phyloP scores from a whole-genome alignment of 2,113 vertebrate species.

The Pedetes capensis region DNA sequence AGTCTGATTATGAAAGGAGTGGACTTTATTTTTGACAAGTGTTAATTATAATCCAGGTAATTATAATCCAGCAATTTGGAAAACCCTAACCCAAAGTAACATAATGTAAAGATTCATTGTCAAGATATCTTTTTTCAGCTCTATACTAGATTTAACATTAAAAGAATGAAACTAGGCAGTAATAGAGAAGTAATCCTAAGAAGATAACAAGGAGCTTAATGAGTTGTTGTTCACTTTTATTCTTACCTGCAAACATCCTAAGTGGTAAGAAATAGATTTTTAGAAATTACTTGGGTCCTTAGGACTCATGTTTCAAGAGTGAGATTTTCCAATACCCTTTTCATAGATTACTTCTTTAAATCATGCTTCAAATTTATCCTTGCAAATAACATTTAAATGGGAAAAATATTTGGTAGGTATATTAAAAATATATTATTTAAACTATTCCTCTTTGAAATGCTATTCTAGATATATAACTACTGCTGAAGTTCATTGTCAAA shows the following conservation, averaged over 20 bases:
- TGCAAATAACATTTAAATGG: slow-evolving; percentile 11
- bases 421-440: neutral
- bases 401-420: neutral
- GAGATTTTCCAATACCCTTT: slow-evolving; percentile 13
- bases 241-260: slow-evolving; percentile 46
- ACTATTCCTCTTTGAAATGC: neutral
- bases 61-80: neutral
- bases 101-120: neutral
- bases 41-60: neutral
- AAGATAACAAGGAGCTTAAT: slow-evolving; percentile 35
- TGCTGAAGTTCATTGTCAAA: neutral
- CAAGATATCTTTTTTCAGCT: slow-evolving; percentile 28
- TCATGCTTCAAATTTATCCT: slow-evolving; percentile 8
- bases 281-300: neutral
- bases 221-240: slow-evolving; percentile 7
- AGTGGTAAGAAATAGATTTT: slow-evolving; percentile 47
- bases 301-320: slow-evolving; percentile 9
- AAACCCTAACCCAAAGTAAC: neutral
- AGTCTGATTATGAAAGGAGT: neutral
- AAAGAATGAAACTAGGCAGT: neutral
- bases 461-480: neutral
- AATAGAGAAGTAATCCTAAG: neutral
- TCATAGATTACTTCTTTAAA: slow-evolving; percentile 6
- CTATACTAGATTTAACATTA: neutral
- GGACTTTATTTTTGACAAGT: neutral